A percentile compares a stretch with the other conserved stretches of the same genome.
phyloP scores from a whole-genome alignment of 2,797 vertebrate genomes.

The Rhinoraja longicauda region DNA sequence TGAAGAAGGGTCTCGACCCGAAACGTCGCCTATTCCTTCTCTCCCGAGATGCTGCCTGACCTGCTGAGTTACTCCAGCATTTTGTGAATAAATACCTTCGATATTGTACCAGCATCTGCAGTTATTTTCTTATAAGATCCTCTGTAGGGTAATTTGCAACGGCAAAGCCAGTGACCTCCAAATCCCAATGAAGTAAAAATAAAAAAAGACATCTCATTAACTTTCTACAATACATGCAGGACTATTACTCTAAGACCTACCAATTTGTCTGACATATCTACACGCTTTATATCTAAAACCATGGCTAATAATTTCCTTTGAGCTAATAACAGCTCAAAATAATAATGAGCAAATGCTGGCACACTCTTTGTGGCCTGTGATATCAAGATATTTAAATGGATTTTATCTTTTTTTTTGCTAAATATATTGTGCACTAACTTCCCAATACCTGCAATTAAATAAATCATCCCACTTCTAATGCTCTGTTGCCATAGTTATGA shows the following conservation, averaged over 20 bases:
- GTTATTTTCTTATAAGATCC: no score
- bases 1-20: no score
- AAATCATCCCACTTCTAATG: not conserved
- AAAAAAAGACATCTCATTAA: not conserved
- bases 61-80: no score
- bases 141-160: no score
- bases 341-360: not conserved
- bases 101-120: no score
- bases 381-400: not conserved
- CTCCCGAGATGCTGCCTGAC: no score
- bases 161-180: no score
- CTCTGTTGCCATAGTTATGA: slow-evolving; percentile 11
- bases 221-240: not conserved
- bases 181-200: not conserved
- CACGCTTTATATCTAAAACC: not conserved
- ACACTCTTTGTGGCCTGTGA: not conserved
- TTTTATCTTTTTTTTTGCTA: not conserved
- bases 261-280: not conserved
- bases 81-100: no score
- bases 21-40: no score
- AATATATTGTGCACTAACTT: not conserved
- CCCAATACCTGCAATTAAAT: not conserved
- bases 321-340: not conserved
- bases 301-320: not conserved
- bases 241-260: not conserved